These are phyloP conservation scores for Malurus cyaneus DNA, from an alignment of 2,113 vertebrate genomes.

Conservation along the genomic window DNA sequence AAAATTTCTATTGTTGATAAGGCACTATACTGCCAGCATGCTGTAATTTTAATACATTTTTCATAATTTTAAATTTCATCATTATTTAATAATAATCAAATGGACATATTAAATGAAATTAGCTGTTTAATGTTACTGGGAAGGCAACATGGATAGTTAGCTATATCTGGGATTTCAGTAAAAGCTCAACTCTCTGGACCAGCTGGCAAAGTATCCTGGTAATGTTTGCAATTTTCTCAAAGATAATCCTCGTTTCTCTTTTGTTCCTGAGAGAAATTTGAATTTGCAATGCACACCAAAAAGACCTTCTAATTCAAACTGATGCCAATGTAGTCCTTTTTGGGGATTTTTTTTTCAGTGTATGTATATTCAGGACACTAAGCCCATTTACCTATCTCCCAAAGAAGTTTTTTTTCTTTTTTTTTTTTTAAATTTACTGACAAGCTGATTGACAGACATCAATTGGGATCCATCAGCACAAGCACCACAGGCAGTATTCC, in stretches of 20 bases:
- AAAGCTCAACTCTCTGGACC: not conserved
- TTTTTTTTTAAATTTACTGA: not conserved
- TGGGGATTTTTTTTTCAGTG: not conserved
- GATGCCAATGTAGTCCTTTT: not conserved
- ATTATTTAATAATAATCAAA: not conserved
- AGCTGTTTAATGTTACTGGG: not conserved
- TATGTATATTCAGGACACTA: not conserved
- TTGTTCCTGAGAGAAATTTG: not conserved
- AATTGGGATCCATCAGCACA: constrained; percentile 83
- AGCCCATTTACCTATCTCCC: not conserved
- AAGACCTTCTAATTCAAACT: not conserved
- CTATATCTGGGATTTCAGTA: not conserved
- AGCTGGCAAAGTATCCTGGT: not conserved
- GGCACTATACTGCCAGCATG: not conserved
- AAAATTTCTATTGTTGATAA: not conserved
- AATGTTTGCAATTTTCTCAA: not conserved
- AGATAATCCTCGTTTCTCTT: not conserved
- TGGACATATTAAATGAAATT: not conserved
- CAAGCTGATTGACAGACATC: constrained; percentile 88
- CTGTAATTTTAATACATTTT: not conserved
- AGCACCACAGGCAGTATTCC: constrained; percentile 76
- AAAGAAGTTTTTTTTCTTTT: not conserved
- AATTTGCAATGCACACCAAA: not conserved
- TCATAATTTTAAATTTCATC: not conserved
- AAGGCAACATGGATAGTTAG: not conserved